Evolutionary conservation across 2,113 vertebrate species (phyloP).

Genomic region (Phocoena sinus): DNA sequence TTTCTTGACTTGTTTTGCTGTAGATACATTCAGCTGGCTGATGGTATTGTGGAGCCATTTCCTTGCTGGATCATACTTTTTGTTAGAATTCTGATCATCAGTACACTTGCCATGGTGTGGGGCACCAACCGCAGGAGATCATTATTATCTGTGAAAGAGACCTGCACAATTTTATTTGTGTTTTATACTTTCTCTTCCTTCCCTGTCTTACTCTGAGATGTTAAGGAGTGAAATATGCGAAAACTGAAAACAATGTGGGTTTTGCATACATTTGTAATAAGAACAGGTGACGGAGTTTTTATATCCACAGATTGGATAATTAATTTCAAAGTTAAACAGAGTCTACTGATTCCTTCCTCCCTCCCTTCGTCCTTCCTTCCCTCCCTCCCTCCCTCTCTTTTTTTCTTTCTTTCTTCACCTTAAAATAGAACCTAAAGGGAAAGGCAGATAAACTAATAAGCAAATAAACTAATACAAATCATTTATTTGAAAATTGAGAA

Average conservation of each 20-base stretch:
- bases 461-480: background rate
- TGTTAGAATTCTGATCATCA: background rate
- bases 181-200: slow-evolving; percentile 8
- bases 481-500: slow-evolving; percentile 8
- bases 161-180: background rate
- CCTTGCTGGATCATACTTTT: background rate
- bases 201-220: background rate
- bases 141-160: slow-evolving; percentile 14
- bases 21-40: background rate
- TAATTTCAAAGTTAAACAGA: slow-evolving; percentile 5
- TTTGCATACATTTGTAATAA: background rate
- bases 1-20: background rate
- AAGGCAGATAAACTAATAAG: background rate
- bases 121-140: background rate
- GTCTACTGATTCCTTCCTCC: background rate
- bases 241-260: background rate
- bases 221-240: background rate
- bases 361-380: background rate
- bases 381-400: background rate
- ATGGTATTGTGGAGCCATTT: background rate
- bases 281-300: background rate
- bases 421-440: background rate
- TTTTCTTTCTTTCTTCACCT: background rate
- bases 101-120: background rate
- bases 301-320: background rate